Evolutionary conservation across 37 sponge, comb jelly and placozoan genomes (phyloP), one percentile per base, ranked within the genome.

Genomic region (Amphimedon queenslandica): DNA sequence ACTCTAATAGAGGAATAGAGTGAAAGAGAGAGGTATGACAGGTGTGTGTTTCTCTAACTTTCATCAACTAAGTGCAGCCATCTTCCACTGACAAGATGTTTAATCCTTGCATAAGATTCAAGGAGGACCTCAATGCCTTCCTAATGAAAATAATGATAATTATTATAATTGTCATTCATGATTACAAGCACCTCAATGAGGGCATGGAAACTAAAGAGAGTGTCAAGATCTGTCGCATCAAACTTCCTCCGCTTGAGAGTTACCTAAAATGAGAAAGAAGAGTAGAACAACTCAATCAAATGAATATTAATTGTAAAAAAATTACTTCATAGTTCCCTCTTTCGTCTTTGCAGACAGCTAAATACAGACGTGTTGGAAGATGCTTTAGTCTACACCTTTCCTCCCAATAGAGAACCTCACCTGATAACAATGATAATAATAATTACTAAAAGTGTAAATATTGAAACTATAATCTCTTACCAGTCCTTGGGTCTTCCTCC

Each of bases 311-410:
- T n/a, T 25, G 61, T 25, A 11, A n/a, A n/a, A 25, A 60, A 60
- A 13, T 60, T 6, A 40, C 39, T 37, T 29, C 6, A 33, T 23
- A 76, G 5, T 37, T 37, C 31, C 3, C 24, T 30, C 40, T 42
- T 4, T 64, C 42, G 20, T 10, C 43, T 0, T 66, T 75, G 1
- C 64, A 58, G 25, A 86, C 64, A 25, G 73, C 47, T 2, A 88
- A 74, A 42, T 88, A 88, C 63, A 68, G 67, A 13, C 80, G 57
- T 27, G 90, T 88, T 5, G 63, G 41, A 39, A 88, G 57, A 55
- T 88, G 90, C 36, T 56, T 72, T 18, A 88, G 56, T 3, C 90
- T 34, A 55, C 80, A 78, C 16, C 66, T 66, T 41, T 88, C 83
- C 13, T 66, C 84, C 84, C 84, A 88, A 29, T 72, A 35, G 30